A percentile compares a stretch with the other conserved stretches of the same genome.
Evolutionary conservation across 2,113 vertebrate species (phyloP).

Genomic region (Ceuthmochares aereus): DNA sequence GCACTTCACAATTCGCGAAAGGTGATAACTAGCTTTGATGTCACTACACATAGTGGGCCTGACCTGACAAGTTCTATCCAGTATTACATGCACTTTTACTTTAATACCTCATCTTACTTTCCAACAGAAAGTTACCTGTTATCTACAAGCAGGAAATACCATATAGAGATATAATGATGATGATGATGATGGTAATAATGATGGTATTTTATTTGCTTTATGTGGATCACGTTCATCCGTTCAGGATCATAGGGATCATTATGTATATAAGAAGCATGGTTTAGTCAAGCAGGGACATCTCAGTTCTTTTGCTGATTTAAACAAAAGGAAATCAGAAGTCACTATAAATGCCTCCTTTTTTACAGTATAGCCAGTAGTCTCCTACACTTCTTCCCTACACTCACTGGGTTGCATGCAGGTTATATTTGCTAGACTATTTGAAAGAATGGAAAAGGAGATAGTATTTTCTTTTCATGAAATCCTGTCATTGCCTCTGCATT

Average conservation of each 20-base stretch:
- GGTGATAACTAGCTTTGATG: neutral
- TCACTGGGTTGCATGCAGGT: neutral
- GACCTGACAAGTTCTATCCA: neutral
- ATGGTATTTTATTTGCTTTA: neutral
- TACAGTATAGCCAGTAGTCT: neutral
- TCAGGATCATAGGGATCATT: neutral
- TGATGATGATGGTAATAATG: neutral
- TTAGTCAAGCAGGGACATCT: neutral
- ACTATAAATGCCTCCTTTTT: neutral
- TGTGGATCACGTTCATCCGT: neutral
- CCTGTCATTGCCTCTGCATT: neutral
- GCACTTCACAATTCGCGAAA: neutral
- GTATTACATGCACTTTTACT: neutral
- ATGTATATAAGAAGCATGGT: accelerated
- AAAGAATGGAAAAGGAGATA: neutral
- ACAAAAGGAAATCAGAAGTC: neutral
- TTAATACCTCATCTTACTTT: neutral
- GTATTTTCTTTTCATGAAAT: neutral
- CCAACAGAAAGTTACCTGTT: neutral
- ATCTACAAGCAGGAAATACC: neutral
- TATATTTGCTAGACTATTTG: neutral
- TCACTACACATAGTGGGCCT: neutral
- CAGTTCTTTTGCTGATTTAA: neutral
- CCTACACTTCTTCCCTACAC: neutral
- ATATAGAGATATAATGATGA: neutral